Evolutionary conservation across 2,797 vertebrate genomes (phyloP).

Genomic region (Lepilemur ruficaudatus): DNA sequence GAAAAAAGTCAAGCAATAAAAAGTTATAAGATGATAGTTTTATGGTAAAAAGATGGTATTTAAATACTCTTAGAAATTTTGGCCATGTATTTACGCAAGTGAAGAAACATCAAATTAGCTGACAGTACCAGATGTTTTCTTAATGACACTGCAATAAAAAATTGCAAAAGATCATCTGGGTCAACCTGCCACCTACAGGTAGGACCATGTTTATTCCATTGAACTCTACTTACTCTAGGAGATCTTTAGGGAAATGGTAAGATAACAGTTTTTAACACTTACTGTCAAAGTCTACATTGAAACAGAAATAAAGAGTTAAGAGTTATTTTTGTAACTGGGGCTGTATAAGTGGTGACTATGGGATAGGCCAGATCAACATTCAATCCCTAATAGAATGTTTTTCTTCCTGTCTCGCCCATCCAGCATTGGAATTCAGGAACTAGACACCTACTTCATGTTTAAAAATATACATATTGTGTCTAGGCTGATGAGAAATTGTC

Average conservation of each 20-base stretch:
- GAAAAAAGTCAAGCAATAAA: conserved; percentile 1
- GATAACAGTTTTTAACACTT: background rate
- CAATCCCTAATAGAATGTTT: conserved; percentile 67
- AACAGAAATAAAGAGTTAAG: conserved; percentile 42
- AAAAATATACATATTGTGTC: conserved; percentile 30
- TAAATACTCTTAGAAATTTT: background rate
- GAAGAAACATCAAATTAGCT: background rate
- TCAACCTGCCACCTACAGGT: background rate
- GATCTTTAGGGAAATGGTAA: background rate
- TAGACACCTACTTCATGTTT: conserved; percentile 58
- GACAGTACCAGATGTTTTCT: background rate
- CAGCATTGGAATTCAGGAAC: conserved; percentile 59
- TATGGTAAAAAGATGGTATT: background rate
- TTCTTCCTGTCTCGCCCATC: conserved; percentile 60
- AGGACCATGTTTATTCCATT: background rate
- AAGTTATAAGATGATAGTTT: background rate
- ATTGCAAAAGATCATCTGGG: background rate
- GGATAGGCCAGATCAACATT: conserved; percentile 55
- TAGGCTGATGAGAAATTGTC: conserved; percentile 58
- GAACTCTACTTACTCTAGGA: background rate
- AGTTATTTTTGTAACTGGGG: conserved; percentile 51
- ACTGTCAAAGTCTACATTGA: background rate
- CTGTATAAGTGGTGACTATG: conserved; percentile 52
- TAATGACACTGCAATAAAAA: conserved; percentile 12
- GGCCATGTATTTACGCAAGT: background rate